phyloP scores from a whole-genome alignment of 2,113 vertebrate species.

The Entosphenus tridentatus region DNA sequence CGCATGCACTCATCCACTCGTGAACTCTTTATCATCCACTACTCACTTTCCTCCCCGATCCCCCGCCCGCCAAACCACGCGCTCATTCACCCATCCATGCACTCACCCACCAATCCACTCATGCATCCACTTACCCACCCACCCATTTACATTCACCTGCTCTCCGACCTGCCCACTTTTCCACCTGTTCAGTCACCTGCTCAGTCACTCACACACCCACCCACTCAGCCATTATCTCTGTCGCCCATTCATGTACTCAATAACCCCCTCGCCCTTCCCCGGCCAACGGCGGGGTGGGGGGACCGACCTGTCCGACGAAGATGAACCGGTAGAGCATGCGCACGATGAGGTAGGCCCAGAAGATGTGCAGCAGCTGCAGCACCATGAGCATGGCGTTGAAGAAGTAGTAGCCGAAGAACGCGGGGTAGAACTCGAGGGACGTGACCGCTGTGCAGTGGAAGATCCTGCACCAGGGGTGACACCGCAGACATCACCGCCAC shows the following conservation, averaged over 20 bases:
- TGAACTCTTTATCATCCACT: no score
- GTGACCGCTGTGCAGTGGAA: conserved; percentile 62
- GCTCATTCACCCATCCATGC: no score
- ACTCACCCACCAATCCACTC: no score
- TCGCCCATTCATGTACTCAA: background rate
- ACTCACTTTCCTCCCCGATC: no score
- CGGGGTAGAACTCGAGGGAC: conserved; percentile 43
- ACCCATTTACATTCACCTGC: background rate
- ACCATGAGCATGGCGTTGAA: conserved; percentile 60
- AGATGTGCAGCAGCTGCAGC: conserved; percentile 60
- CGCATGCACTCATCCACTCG: background rate
- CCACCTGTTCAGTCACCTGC: background rate
- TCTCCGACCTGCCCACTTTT: background rate
- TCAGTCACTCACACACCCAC: background rate
- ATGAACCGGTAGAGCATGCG: conserved; percentile 63
- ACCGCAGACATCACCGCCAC: no score
- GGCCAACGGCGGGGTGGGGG: background rate
- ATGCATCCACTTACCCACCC: no score
- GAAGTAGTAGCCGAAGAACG: conserved; percentile 91
- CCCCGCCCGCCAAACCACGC: no score
- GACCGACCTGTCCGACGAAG: conserved; percentile 60
- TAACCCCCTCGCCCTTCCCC: background rate
- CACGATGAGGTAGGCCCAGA: conserved; percentile 84
- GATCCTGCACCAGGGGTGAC: conserved; percentile 33
- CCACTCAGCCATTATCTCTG: background rate